Conservation (phyloP, 2,113 vertebrate genomes). For the Periophthalmus modestus region DNA sequence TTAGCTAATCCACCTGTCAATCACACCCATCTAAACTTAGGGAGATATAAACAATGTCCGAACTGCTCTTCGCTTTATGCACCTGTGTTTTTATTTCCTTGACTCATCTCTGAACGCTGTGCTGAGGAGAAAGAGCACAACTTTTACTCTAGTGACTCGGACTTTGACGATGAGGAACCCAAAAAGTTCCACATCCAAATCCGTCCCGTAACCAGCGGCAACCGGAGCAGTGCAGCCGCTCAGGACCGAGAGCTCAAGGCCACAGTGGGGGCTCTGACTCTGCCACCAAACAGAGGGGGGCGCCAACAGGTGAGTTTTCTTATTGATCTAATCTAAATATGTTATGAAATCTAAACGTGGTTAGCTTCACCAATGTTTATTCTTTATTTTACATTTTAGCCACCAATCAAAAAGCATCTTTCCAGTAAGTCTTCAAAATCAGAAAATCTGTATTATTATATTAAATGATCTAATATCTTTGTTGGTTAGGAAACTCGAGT, state of each 20-base stretch:
- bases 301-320: conserved; percentile 40
- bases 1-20: no score
- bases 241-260: conserved; percentile 87
- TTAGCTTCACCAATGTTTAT: background rate
- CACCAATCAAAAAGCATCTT: conserved; percentile 81
- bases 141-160: conserved; percentile 91
- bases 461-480: background rate
- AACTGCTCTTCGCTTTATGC: background rate
- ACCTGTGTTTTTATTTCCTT: conserved; percentile 68
- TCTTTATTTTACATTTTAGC: conserved; percentile 66
- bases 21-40: no score
- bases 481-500: conserved; percentile 69
- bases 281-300: conserved; percentile 82
- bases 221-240: conserved; percentile 70
- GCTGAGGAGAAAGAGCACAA: conserved; percentile 76
- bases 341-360: no score
- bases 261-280: conserved; percentile 85
- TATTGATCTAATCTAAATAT: no score
- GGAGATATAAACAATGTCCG: background rate
- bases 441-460: background rate
- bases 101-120: conserved; percentile 72
- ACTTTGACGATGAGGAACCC: conserved; percentile 93
- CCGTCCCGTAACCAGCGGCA: conserved; percentile 79
- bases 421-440: conserved; percentile 77
- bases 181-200: conserved; percentile 91